Evolutionary conservation across 2,113 vertebrate genomes (phyloP).

Genomic region (Neodontobutis hainanensis): DNA sequence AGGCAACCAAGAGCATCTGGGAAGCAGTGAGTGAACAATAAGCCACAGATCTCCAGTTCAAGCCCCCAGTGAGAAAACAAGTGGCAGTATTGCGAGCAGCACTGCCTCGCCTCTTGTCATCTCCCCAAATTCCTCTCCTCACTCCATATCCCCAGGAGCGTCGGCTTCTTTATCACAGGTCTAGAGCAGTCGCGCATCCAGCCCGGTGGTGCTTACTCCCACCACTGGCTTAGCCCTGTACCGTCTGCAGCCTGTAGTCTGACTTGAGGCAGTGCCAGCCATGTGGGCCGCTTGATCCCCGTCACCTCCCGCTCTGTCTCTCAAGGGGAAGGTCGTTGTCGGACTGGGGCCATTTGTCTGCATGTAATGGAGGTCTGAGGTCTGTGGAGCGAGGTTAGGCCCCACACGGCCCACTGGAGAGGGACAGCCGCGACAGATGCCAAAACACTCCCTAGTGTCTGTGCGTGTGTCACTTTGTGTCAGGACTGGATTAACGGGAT

Average conservation of each 20-base stretch:
- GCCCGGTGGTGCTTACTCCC: constrained; percentile 26
- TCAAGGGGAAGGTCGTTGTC: constrained; percentile 52
- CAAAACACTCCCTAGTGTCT: constrained; percentile 45
- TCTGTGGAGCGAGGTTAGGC: constrained; percentile 53
- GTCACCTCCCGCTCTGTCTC: constrained; percentile 27
- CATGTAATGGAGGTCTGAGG: constrained; percentile 69
- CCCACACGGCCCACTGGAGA: constrained; percentile 45
- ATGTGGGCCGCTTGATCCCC: constrained; percentile 56
- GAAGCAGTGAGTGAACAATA: constrained; percentile 26
- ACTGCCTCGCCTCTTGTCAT: constrained; percentile 29
- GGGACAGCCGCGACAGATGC: constrained; percentile 55
- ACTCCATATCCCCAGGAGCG: constrained; percentile 51
- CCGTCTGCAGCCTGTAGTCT: constrained; percentile 34
- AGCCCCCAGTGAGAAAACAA: constrained; percentile 58
- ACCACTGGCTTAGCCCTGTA: constrained; percentile 25
- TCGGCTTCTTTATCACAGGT: constrained; percentile 49
- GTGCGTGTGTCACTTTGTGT: constrained; percentile 28
- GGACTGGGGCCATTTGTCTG: constrained; percentile 65
- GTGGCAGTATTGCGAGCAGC: constrained; percentile 54
- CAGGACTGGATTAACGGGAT: constrained; percentile 29
- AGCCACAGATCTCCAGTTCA: constrained; percentile 49
- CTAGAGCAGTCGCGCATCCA: constrained; percentile 32
- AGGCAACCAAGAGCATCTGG: constrained; percentile 4
- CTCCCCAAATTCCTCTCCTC: constrained; percentile 28
- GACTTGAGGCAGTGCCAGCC: constrained; percentile 28